These are phyloP conservation scores for Hemichromis elongatus DNA, from an alignment of 2,113 vertebrate species.

Conservation along the genomic window DNA sequence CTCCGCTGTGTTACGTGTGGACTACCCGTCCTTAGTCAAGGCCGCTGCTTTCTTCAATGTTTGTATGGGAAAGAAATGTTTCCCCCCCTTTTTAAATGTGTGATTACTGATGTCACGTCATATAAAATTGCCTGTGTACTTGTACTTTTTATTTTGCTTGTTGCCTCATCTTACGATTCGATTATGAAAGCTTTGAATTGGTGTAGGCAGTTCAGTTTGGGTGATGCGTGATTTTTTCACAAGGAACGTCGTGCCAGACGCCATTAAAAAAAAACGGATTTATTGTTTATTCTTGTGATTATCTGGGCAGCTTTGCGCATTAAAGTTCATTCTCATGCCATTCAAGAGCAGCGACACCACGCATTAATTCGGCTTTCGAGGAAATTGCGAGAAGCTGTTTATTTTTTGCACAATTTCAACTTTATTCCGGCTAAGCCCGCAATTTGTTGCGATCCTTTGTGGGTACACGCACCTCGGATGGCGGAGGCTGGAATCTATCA, in stretches of 20 bases:
- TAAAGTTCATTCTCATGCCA: accelerated
- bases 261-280: not conserved
- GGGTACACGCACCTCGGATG: not conserved
- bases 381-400: accelerated
- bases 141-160: not conserved
- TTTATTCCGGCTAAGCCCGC: not conserved
- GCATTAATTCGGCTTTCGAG: not conserved
- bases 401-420: not conserved
- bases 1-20: not conserved
- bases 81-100: not conserved
- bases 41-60: not conserved
- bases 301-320: not conserved
- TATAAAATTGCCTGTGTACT: not conserved
- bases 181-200: not conserved
- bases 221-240: slow-evolving; percentile 58
- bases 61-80: not conserved
- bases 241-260: not conserved
- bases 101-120: accelerated
- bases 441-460: not conserved
- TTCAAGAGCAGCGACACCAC: accelerated
- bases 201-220: slow-evolving; percentile 9
- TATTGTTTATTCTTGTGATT: not conserved
- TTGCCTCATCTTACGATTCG: not conserved
- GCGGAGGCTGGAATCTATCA: not conserved
- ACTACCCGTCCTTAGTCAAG: not conserved